Base-by-base conservation (phyloP, 2,797 vertebrate genomes). In the Melanotaenia pygmaea region DNA sequence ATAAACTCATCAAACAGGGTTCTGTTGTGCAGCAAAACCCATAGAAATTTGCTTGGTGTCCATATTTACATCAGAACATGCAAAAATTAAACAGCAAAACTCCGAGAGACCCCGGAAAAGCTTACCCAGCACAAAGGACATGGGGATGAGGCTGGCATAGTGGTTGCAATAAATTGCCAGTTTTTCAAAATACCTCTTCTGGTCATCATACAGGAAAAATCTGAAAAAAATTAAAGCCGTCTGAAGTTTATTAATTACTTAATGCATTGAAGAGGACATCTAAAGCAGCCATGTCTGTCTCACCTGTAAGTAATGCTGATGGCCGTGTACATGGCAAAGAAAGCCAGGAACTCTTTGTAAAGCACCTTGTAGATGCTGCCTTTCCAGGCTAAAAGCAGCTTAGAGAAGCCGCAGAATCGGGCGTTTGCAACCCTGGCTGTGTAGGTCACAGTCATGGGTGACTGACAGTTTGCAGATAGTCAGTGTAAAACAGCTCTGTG, bases 351-450 rank as follows among this genome's bases (percentile, higher is more conserved):
- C 86, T 98, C 97, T 22, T 97, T 96, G 84, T 98, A 98, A 3
- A 98, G 77, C 20, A 98, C 94, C 69, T 98, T 98, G 93, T 98
- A 98, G 87, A 98, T 98, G 92, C 97, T 98, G 0, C 97, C 97
- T 7, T 95, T 96, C 97, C 97, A 98, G 30, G 96, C 95, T 88
- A 96, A 67, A 18, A 98, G 94, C 69, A 98, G 92, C 80, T 97
- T 96, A 67, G 96, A 98, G 91, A 98, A 98, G 59, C 97, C 96
- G 3, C 96, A 97, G 66, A 98, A 97, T 26, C 96, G 96, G 30
- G 96, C 96, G 0, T 97, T 97, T 8, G 97, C 97, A 32, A 98
- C 97, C 16, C 95, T 92, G 35, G 96, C 96, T 0, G 96, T 98
- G 92, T 98, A 98, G 0, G 97, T 98, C 83, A 98, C 96, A 0